Evolutionary conservation across 2,888 invertebrate genomes (phyloP), one percentile per base, ranked within the genome.

Genomic region (Papilio elwesi): DNA sequence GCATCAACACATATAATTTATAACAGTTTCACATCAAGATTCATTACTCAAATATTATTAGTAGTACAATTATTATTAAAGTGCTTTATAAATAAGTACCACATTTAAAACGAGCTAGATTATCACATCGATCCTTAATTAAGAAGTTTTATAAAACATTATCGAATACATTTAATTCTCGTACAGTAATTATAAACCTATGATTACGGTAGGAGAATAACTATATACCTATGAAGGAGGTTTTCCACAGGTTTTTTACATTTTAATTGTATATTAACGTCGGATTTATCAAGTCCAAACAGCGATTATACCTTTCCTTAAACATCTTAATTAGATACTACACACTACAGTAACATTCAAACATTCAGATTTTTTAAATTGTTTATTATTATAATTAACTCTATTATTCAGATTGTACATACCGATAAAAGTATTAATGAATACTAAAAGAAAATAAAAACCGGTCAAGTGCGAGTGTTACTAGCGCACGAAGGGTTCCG

Each of bases 41-140:
- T 26, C 26, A 55, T 55, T 10, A 55, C 55, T 55, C 26, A 11
- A 1, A 16, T 53, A 16, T 10, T 49, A 15, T 16, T 2, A 26
- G 26, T 26, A 26, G 2, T 26, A 26, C 4, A 26, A 26, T 59
- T 38, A 1, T 4, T 38, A 38, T n/a, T 8, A 13, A 59, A 43
- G 38, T 38, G 36, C 36, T n/a, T 43, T 59, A 59, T 59, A 59
- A n/a, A 57, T 57, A 8, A 36, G 36, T 57, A 9, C 36, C 38
- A 43, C 59, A 15, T 43, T 43, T 15, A 38, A 59, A 43, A 43
- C 11, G 15, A 62, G 6, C 43, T 43, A 43, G 10, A 62, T 62
- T 62, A 62, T 62, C 59, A 62, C 59, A 62, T 62, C 59, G n/a
- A 62, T 62, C 5, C 59, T 62, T 62, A 59, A n/a, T 38, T 38